A percentile compares a stretch with the other conserved stretches of the same genome.
These are phyloP conservation scores for Gastrophysa polygoni DNA, from an alignment of 2,888 invertebrate species.

Conservation along the genomic window DNA sequence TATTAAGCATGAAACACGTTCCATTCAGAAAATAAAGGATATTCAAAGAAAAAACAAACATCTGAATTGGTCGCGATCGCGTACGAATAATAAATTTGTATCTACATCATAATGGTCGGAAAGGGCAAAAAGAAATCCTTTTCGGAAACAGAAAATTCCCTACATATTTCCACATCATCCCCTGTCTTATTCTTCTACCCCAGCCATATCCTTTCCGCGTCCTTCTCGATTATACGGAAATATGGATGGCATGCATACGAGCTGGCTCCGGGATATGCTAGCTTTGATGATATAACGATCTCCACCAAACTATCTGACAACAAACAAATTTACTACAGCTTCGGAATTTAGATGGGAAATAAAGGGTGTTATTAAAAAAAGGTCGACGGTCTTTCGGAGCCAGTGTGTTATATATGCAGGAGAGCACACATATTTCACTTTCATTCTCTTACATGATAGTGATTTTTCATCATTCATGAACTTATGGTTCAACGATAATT, in stretches of 20 bases:
- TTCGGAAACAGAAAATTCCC: slow-evolving; percentile 20
- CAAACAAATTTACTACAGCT: slow-evolving; percentile 38
- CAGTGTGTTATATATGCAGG: slow-evolving; percentile 14
- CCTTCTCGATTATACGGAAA: slow-evolving; percentile 32
- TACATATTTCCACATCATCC: slow-evolving; percentile 32
- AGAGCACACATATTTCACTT: background rate
- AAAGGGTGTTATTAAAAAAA: slow-evolving; percentile 37
- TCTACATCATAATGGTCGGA: slow-evolving; percentile 18
- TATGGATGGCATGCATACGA: slow-evolving; percentile 30
- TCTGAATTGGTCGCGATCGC: slow-evolving; percentile 10
- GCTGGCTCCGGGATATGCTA: slow-evolving; percentile 20
- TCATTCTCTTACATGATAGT: background rate
- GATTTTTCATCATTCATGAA: background rate
- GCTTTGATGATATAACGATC: slow-evolving; percentile 38
- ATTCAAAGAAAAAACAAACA: background rate
- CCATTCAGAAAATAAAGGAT: too few relatives aligned
- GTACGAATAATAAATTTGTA: slow-evolving; percentile 22
- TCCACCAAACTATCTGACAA: slow-evolving; percentile 38
- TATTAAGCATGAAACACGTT: too few relatives aligned
- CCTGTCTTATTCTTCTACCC: slow-evolving; percentile 24
- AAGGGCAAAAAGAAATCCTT: slow-evolving; percentile 18
- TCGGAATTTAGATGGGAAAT: slow-evolving; percentile 37
- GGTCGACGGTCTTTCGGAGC: slow-evolving; percentile 30
- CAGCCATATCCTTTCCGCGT: slow-evolving; percentile 25
- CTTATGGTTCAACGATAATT: too few relatives aligned